Evolutionary conservation across 2,797 vertebrate genomes (phyloP).

Genomic region (Delichon dasypus): DNA sequence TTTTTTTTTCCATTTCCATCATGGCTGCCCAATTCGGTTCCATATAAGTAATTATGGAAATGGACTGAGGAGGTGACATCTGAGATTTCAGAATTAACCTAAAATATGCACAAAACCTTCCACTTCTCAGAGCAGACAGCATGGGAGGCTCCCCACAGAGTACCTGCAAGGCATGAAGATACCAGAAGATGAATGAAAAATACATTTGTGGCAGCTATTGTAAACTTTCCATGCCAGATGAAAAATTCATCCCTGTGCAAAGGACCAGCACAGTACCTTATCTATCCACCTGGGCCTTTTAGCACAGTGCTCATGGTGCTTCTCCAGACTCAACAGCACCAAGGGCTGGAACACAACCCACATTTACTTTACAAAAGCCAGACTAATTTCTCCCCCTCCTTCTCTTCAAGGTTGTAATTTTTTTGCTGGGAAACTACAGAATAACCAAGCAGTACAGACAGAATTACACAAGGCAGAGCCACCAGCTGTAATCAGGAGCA

Average conservation of each 20-base stretch:
- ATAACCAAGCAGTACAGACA: background rate
- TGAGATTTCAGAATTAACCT: conserved; percentile 44
- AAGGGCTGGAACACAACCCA: background rate
- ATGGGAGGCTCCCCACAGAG: background rate
- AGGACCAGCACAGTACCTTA: background rate
- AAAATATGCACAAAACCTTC: conserved; percentile 30
- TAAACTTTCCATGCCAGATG: background rate
- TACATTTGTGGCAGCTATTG: background rate
- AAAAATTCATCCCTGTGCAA: background rate
- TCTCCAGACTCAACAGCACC: background rate
- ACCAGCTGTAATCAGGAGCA: background rate
- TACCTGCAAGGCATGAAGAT: conserved; percentile 2
- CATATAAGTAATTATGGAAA: conserved; percentile 41
- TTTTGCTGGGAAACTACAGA: background rate
- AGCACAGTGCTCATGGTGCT: rapidly evolving
- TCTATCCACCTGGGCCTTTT: background rate
- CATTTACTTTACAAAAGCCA: background rate
- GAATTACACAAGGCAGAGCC: background rate
- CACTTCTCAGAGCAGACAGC: conserved; percentile 4
- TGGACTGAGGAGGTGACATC: background rate
- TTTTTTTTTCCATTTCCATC: background rate
- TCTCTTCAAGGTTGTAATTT: background rate
- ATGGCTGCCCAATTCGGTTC: background rate
- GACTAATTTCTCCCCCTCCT: background rate
- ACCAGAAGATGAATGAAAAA: conserved; percentile 25